Evolutionary conservation across 2,797 vertebrate species (phyloP).

Genomic region (Neoniphon sammara): DNA sequence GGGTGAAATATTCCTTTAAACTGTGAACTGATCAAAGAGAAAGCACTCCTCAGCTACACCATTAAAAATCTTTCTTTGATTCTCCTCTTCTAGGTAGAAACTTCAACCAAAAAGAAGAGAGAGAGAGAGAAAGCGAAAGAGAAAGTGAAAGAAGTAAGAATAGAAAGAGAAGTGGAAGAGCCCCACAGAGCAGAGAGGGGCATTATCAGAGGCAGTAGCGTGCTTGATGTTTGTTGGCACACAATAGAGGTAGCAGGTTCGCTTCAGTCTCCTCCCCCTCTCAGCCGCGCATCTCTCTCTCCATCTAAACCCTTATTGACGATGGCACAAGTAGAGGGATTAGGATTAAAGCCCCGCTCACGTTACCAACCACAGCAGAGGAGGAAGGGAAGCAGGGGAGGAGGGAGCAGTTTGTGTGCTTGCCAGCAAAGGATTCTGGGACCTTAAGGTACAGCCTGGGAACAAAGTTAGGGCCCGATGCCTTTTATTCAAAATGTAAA

Average conservation of each 20-base stretch:
- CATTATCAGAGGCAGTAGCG: conserved; percentile 24
- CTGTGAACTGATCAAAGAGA: too few relatives aligned
- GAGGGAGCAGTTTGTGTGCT: neutral
- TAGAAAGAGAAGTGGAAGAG: conserved; percentile 32
- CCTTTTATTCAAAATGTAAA: neutral
- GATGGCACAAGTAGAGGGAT: conserved; percentile 71
- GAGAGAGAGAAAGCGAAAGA: neutral
- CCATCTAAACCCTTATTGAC: conserved; percentile 51
- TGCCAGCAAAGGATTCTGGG: neutral
- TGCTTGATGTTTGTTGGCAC: conserved; percentile 52
- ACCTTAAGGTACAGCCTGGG: neutral
- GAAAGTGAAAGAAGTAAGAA: neutral
- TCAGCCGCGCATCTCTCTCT: conserved; percentile 42
- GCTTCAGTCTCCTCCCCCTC: conserved; percentile 32
- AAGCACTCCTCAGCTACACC: too few relatives aligned
- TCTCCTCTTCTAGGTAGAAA: too few relatives aligned
- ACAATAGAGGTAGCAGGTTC: conserved; percentile 44
- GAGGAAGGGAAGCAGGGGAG: conserved; percentile 17
- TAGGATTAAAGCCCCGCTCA: conserved; percentile 73
- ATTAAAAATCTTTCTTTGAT: too few relatives aligned
- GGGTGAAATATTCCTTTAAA: too few relatives aligned
- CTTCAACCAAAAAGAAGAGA: too few relatives aligned
- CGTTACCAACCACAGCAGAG: conserved; percentile 54
- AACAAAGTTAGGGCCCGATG: neutral
- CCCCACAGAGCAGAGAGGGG: neutral